Conservation (phyloP, 2,797 vertebrate genomes). For the Masticophis lateralis region DNA sequence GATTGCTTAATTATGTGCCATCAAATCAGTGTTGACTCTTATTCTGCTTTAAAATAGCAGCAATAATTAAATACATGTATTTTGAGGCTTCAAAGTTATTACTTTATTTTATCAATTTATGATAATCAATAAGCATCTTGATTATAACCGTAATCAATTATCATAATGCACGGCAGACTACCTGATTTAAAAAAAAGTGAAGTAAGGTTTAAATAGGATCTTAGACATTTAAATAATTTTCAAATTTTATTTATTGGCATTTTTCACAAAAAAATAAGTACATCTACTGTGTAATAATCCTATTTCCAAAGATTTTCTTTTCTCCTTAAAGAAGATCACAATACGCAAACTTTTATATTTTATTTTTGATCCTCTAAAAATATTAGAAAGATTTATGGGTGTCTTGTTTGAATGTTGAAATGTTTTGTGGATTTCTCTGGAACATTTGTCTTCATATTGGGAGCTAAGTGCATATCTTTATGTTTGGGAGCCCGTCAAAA, state of each 20-base stretch:
- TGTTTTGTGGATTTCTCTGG: background rate
- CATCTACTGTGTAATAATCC: background rate
- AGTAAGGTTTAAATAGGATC: background rate
- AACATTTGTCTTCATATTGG: background rate
- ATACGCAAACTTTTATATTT: background rate
- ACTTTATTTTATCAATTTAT: background rate
- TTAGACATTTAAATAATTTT: constrained; percentile 25
- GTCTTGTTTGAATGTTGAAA: background rate
- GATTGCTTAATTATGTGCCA: background rate
- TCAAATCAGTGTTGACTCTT: background rate
- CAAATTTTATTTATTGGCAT: constrained; percentile 27
- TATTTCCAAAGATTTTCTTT: constrained; percentile 11
- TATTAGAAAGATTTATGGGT: background rate
- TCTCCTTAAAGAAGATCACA: background rate
- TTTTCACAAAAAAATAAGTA: constrained; percentile 23
- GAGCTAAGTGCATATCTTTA: background rate
- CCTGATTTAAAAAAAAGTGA: background rate
- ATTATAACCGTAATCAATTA: background rate
- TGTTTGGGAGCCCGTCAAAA: background rate
- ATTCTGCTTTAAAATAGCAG: background rate
- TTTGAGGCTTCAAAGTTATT: background rate
- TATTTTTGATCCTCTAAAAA: background rate
- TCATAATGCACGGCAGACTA: constrained; percentile 3
- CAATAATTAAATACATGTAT: background rate
- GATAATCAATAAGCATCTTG: background rate